A percentile compares a stretch with the other conserved stretches of the same genome.
Conservation (phyloP, 2,113 vertebrate genomes). For the Cynoglossus semilaevis region DNA sequence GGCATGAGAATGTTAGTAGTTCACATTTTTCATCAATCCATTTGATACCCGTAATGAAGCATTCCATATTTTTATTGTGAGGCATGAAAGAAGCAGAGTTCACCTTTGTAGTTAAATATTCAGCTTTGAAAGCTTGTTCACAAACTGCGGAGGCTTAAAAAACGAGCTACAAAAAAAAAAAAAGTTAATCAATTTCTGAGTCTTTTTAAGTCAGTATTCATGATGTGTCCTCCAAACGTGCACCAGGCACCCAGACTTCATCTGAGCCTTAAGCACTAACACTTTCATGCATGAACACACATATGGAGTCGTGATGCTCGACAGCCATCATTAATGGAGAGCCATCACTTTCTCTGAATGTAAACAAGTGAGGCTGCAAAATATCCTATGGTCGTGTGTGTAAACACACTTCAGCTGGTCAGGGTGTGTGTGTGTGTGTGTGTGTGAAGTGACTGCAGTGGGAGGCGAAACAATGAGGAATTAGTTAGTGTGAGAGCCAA, state of each 20-base stretch:
- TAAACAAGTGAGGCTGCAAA: constrained; percentile 62
- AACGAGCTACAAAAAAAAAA: background rate
- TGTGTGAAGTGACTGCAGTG: constrained; percentile 12
- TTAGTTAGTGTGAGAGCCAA: constrained; percentile 33
- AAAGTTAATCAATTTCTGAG: constrained; percentile 24
- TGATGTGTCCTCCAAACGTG: constrained; percentile 29
- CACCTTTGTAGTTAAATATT: constrained; percentile 9
- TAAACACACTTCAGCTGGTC: constrained; percentile 53
- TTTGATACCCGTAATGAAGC: constrained; percentile 49
- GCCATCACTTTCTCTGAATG: constrained; percentile 60
- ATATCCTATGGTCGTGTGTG: constrained; percentile 61
- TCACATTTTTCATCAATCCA: constrained; percentile 59
- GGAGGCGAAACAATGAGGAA: constrained; percentile 43
- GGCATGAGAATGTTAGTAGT: constrained; percentile 61
- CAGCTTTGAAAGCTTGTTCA: constrained; percentile 32
- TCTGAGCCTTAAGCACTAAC: constrained; percentile 33
- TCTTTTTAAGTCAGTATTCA: constrained; percentile 21
- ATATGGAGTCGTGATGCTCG: constrained; percentile 38
- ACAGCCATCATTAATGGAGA: constrained; percentile 65
- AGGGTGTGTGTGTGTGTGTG: constrained; percentile 23
- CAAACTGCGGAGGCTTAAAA: background rate
- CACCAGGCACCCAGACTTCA: constrained; percentile 35
- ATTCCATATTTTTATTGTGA: constrained; percentile 41
- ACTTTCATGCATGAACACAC: constrained; percentile 39
- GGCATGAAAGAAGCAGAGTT: constrained; percentile 18